A percentile compares a stretch with the other conserved stretches of the same genome.
Conservation (phyloP, 1,140 invertebrate genomes). For the Magallana ariakensis region DNA sequence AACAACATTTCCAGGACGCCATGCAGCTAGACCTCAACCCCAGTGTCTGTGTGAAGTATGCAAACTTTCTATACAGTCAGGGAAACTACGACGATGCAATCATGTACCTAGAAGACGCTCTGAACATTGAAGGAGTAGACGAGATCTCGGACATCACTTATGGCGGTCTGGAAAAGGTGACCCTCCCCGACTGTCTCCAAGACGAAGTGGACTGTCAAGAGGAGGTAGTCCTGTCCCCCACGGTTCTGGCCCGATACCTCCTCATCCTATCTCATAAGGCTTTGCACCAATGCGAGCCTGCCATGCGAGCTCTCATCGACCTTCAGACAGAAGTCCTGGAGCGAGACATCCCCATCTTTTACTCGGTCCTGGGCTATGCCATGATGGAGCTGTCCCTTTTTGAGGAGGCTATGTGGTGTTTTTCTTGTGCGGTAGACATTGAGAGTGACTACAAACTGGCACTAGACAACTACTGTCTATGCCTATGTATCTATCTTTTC, state of each 20-base stretch:
- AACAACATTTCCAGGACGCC: conserved; percentile 75
- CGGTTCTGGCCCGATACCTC: conserved; percentile 71
- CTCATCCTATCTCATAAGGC: conserved; percentile 72
- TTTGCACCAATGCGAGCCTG: conserved; percentile 64
- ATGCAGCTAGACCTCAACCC: conserved; percentile 70
- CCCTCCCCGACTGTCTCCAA: conserved; percentile 75
- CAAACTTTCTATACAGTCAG: conserved; percentile 76
- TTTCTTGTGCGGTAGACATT: conserved; percentile 66
- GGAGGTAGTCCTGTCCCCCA: conserved; percentile 73
- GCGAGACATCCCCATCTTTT: conserved; percentile 71
- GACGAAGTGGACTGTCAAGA: conserved; percentile 76
- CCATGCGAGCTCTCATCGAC: conserved; percentile 67
- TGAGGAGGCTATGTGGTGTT: conserved; percentile 72
- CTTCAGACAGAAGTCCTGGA: conserved; percentile 70
- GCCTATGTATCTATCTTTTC: conserved; percentile 66
- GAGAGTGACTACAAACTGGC: conserved; percentile 74
- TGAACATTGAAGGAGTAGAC: conserved; percentile 62
- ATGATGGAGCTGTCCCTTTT: conserved; percentile 75
- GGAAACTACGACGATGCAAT: conserved; percentile 73
- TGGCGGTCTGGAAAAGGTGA: conserved; percentile 75
- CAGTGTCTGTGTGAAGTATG: conserved; percentile 75
- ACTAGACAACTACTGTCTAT: conserved; percentile 74
- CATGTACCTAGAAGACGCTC: conserved; percentile 69
- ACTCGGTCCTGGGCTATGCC: conserved; percentile 74
- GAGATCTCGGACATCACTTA: conserved; percentile 70